Conservation (phyloP, 2,888 invertebrate genomes). For the Aphidius colemani region DNA sequence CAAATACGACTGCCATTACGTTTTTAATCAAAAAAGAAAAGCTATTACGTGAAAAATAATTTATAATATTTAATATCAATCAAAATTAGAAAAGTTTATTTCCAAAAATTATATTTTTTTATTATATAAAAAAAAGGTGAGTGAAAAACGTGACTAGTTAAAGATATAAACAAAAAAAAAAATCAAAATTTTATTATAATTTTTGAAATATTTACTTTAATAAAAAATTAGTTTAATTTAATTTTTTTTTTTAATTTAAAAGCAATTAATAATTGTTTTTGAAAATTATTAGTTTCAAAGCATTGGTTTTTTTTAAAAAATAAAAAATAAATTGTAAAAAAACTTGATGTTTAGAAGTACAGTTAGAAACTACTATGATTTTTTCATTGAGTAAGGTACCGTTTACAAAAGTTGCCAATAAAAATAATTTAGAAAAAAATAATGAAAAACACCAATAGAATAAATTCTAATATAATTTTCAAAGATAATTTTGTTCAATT, state of each 20-base stretch:
- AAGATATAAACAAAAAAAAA: background rate
- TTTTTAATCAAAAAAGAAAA: too few relatives aligned
- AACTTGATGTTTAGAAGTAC: slow-evolving; percentile 37
- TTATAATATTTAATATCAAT: too few relatives aligned
- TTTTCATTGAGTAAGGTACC: slow-evolving; percentile 40
- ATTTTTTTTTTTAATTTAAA: background rate
- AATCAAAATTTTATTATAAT: background rate
- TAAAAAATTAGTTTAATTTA: background rate
- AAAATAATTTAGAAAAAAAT: background rate
- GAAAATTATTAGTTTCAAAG: too few relatives aligned
- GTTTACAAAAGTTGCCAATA: slow-evolving; percentile 40
- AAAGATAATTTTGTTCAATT: too few relatives aligned
- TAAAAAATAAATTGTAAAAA: too few relatives aligned
- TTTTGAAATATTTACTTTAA: background rate
- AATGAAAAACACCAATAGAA: background rate
- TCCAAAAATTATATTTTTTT: background rate
- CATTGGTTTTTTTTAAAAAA: too few relatives aligned
- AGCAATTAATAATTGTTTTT: too few relatives aligned
- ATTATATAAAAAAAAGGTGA: too few relatives aligned
- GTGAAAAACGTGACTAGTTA: too few relatives aligned
- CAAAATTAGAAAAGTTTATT: background rate
- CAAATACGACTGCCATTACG: background rate
- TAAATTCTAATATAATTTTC: too few relatives aligned
- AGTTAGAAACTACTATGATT: slow-evolving; percentile 43
- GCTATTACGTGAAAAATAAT: too few relatives aligned